Base-by-base conservation (phyloP, 2,888 invertebrate species). In the Alloplasta piceator region DNA sequence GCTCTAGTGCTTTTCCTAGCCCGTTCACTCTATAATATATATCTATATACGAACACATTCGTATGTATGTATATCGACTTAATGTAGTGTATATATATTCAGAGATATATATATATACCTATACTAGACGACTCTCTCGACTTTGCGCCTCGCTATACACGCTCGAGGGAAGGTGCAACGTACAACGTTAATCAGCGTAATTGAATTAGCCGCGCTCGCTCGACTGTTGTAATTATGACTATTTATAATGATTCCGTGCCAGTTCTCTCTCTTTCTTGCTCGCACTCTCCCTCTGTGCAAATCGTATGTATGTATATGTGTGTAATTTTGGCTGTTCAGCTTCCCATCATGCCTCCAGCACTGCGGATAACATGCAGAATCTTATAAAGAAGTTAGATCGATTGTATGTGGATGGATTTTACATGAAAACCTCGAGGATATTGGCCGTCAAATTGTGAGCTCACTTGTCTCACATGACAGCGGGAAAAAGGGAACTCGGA, bases 151-250 rank as follows among this genome's bases (percentile, higher is more conserved):
- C 56, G 56, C 56, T 55, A 43, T 73, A 12, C 79, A 64, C 74
- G 74, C 80, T 81, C 74, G 78, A 81, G 86, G 86, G 86, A 87
- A 89, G 88, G 82, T 88, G 89, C 90, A 89, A 85, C 87, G 88
- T 89, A 90, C 90, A 88, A 89, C 91, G 91, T 92, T 92, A 92
- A 92, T 92, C 92, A 92, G 90, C 85, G 89, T 91, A 92, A 92
- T 92, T 91, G 90, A 91, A 92, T 92, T 91, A 91, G 89, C 89
- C 89, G 89, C 89, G 89, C 81, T 81, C 89, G 84, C 85, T 89
- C 90, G 91, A 90, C 90, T 90, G 89, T 90, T 91, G 90, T 91
- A 92, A 92, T 92, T 92, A 91, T 91, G 90, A 92, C 91, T 91
- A 92, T 92, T 92, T 92, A 91, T 91, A 91, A 92, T 90, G 90